Evolutionary conservation across 2,113 vertebrate genomes (phyloP).

Genomic region (Xiphophorus couchianus): DNA sequence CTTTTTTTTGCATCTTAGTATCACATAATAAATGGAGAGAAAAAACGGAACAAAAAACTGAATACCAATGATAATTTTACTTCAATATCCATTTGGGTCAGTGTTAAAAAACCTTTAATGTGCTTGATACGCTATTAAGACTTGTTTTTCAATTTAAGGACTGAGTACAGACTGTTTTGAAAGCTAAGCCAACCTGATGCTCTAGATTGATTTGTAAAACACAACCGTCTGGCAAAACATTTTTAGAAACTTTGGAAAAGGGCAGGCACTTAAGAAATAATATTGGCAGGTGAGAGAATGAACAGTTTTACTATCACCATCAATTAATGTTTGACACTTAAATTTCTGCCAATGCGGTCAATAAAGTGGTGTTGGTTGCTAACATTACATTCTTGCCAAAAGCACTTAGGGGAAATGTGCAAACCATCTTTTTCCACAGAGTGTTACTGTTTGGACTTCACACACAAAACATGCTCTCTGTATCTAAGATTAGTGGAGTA

Average conservation of each 20-base stretch:
- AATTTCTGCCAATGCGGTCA: not conserved
- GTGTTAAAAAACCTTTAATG: no score
- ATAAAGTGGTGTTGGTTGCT: not conserved
- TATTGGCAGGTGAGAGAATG: not conserved
- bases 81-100: no score
- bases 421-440: not conserved
- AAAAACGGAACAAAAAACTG: no score
- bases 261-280: not conserved
- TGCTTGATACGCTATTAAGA: no score
- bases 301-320: not conserved
- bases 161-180: not conserved
- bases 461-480: not conserved
- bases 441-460: not conserved
- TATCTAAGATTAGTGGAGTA: not conserved
- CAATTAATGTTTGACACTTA: not conserved
- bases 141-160: no score
- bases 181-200: not conserved
- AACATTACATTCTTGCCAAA: not conserved
- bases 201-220: not conserved
- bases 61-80: no score
- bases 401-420: not conserved
- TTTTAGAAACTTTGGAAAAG: not conserved
- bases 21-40: no score
- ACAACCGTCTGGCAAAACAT: not conserved
- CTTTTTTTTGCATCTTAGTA: no score